Percentiles rank a stretch among this genome's conserved stretches.
These are phyloP conservation scores for Tragelaphus imberbis DNA, from an alignment of 2,113 vertebrate genomes.

Conservation along the genomic window DNA sequence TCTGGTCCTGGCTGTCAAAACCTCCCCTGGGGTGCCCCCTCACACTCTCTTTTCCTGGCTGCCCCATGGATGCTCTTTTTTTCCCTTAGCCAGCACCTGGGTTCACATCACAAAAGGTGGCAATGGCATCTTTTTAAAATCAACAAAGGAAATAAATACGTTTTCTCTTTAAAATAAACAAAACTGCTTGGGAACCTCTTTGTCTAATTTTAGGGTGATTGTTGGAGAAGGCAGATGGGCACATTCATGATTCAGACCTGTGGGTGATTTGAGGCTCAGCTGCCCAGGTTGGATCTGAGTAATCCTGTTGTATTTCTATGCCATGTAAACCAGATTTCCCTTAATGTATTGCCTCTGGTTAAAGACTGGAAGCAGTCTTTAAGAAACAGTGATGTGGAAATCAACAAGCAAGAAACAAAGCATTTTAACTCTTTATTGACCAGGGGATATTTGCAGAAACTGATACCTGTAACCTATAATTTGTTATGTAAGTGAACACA, in stretches of 20 bases:
- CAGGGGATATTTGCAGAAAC: neutral
- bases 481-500: neutral
- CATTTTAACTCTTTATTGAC: neutral
- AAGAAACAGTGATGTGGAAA: neutral
- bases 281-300: neutral
- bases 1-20: neutral
- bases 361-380: neutral
- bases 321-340: neutral
- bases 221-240: neutral
- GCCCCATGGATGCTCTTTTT: neutral
- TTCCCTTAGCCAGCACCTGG: neutral
- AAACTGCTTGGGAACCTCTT: neutral
- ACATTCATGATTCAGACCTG: neutral
- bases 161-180: conserved; percentile 1
- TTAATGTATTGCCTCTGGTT: neutral
- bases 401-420: neutral
- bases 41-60: neutral
- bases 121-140: neutral
- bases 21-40: neutral
- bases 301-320: neutral
- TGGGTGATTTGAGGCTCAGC: neutral
- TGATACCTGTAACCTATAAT: neutral
- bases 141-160: neutral
- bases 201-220: neutral
- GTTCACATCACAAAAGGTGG: neutral